These are phyloP conservation scores for Chaetops frenatus DNA, from an alignment of 2,113 vertebrate genomes.

Conservation along the genomic window DNA sequence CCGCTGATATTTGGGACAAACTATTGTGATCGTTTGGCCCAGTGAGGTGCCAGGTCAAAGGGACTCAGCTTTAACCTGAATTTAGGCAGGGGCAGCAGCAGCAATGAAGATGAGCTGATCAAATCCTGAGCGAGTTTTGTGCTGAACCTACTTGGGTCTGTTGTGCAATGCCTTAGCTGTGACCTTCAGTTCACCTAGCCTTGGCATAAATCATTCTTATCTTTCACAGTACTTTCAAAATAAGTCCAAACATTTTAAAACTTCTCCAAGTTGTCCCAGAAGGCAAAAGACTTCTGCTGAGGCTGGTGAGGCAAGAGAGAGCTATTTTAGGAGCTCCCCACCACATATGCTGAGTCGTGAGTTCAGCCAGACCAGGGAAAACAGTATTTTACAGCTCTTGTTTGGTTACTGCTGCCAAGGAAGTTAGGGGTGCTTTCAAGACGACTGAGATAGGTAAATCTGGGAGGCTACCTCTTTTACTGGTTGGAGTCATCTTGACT, in stretches of 20 bases:
- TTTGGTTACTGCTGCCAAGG: constrained; percentile 4
- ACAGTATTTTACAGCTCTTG: not conserved
- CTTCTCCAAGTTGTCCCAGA: constrained; percentile 23
- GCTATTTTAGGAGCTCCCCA: constrained; percentile 42
- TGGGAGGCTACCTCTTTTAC: not conserved
- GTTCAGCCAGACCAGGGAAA: constrained; percentile 18
- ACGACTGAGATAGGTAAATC: constrained; percentile 9
- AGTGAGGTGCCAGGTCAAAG: not conserved
- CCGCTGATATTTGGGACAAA: not conserved
- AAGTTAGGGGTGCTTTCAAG: constrained; percentile 7
- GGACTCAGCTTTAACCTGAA: not conserved
- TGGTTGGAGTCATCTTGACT: not conserved
- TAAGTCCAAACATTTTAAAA: constrained; percentile 1
- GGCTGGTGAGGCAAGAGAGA: constrained; percentile 4
- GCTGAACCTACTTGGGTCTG: not conserved
- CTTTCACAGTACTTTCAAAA: constrained; percentile 43
- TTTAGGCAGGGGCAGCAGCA: not conserved
- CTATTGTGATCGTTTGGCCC: not conserved
- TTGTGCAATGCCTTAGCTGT: constrained; percentile 1
- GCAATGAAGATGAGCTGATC: not conserved
- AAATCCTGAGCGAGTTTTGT: not conserved
- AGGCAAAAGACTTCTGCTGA: constrained; percentile 1
- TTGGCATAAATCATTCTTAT: constrained; percentile 22
- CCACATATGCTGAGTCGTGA: constrained; percentile 35
- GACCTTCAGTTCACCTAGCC: not conserved